A percentile compares a stretch with the other conserved stretches of the same genome.
Evolutionary conservation across 2,888 invertebrate species (phyloP).

Genomic region (Clivina fossor): DNA sequence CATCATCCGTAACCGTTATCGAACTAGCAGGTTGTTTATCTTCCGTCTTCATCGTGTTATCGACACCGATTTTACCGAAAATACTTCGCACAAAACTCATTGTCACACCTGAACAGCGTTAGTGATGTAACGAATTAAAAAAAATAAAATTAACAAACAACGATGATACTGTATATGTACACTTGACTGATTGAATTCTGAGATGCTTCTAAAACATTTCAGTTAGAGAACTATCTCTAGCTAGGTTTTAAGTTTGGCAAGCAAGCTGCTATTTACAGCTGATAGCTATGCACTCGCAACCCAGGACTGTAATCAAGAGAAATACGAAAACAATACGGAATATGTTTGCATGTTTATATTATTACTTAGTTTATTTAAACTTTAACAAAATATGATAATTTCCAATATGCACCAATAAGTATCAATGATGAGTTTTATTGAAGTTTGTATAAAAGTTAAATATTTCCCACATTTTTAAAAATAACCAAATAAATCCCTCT

Average conservation of each 20-base stretch:
- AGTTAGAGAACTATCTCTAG: slow-evolving; percentile 19
- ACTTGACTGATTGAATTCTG: slow-evolving; percentile 21
- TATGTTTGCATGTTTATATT: no score
- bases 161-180: slow-evolving; percentile 13
- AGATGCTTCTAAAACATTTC: slow-evolving; percentile 16
- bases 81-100: slow-evolving; percentile 53
- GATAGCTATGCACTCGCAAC: slow-evolving; percentile 11
- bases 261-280: slow-evolving; percentile 30
- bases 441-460: no score
- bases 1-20: background rate
- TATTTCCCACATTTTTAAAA: no score
- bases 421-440: no score
- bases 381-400: no score
- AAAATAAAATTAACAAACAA: slow-evolving; percentile 18
- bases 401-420: no score
- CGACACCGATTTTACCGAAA: slow-evolving; percentile 46
- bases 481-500: no score
- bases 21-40: slow-evolving; percentile 11
- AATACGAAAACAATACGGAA: no score
- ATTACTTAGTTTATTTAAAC: no score
- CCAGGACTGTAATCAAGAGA: slow-evolving; percentile 11
- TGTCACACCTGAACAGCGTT: slow-evolving; percentile 7
- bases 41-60: slow-evolving; percentile 13
- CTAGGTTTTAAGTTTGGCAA: slow-evolving; percentile 20
- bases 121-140: background rate